A percentile compares a stretch with the other conserved stretches of the same genome.
Evolutionary conservation across 1,140 invertebrate species (phyloP).

Genomic region (Zophobas morio): DNA sequence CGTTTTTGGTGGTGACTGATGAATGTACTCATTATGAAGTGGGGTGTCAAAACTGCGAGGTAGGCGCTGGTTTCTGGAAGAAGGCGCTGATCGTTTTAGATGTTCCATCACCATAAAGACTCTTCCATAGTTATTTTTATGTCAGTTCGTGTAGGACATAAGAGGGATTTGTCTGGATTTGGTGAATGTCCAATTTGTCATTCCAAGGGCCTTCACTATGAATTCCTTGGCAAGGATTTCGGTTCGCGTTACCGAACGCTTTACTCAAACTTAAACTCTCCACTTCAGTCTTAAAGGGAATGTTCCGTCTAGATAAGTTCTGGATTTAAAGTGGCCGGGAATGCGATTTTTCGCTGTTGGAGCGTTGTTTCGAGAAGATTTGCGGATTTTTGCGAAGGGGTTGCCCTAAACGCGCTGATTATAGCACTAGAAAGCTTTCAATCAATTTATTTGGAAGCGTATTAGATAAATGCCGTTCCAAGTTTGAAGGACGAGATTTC

Average conservation of each 20-base stretch:
- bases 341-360: background rate
- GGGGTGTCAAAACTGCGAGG: no score
- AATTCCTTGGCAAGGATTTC: conserved; percentile 33
- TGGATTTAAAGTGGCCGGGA: background rate
- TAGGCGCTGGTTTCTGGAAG: no score
- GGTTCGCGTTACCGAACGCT: conserved; percentile 29
- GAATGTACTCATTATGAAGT: no score
- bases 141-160: conserved; percentile 45
- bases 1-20: no score
- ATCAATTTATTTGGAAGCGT: conserved; percentile 5
- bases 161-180: conserved; percentile 51
- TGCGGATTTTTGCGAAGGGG: background rate
- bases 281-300: conserved; percentile 30
- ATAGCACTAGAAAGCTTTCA: background rate
- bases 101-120: conserved; percentile 30
- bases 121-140: conserved; percentile 46
- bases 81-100: conserved; percentile 19
- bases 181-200: conserved; percentile 52
- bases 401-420: background rate
- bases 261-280: conserved; percentile 40
- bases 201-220: conserved; percentile 39
- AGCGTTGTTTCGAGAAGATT: background rate
- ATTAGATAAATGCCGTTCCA: background rate
- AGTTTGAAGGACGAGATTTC: background rate
- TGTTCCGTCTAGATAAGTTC: conserved; percentile 15